Evolutionary conservation across 2,888 invertebrate genomes (phyloP).

Genomic region (Psylliodes chrysocephalus): DNA sequence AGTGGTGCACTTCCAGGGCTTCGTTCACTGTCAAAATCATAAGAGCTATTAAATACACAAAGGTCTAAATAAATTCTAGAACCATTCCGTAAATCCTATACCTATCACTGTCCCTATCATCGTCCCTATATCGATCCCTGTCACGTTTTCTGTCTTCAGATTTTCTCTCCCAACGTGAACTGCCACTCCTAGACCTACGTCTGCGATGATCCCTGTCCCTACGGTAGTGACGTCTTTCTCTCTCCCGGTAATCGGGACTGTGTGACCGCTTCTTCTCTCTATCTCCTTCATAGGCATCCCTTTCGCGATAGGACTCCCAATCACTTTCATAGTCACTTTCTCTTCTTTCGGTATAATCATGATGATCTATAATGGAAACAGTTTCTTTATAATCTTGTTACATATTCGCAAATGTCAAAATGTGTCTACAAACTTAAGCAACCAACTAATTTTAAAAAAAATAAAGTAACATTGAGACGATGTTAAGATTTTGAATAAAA

Average conservation of each 20-base stretch:
- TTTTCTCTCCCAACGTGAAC: constrained; percentile 61
- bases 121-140: constrained; percentile 61
- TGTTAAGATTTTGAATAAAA: no score
- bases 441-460: no score
- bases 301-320: constrained; percentile 53
- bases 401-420: no score
- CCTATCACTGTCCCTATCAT: constrained; percentile 64
- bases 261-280: constrained; percentile 57
- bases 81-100: constrained; percentile 55
- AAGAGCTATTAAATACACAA: constrained; percentile 50
- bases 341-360: constrained; percentile 54
- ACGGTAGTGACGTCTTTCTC: constrained; percentile 55
- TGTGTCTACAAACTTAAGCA: no score
- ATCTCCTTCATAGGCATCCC: constrained; percentile 40
- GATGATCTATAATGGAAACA: constrained; percentile 50
- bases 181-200: constrained; percentile 58
- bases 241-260: constrained; percentile 55
- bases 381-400: no score
- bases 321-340: constrained; percentile 62
- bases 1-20: constrained; percentile 60
- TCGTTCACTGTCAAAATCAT: constrained; percentile 61
- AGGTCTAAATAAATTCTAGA: constrained; percentile 45
- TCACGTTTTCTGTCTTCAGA: constrained; percentile 60
- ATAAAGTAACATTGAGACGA: no score
- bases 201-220: constrained; percentile 56